Conservation (phyloP, 2,888 invertebrate genomes). For the Theretra japonica region DNA sequence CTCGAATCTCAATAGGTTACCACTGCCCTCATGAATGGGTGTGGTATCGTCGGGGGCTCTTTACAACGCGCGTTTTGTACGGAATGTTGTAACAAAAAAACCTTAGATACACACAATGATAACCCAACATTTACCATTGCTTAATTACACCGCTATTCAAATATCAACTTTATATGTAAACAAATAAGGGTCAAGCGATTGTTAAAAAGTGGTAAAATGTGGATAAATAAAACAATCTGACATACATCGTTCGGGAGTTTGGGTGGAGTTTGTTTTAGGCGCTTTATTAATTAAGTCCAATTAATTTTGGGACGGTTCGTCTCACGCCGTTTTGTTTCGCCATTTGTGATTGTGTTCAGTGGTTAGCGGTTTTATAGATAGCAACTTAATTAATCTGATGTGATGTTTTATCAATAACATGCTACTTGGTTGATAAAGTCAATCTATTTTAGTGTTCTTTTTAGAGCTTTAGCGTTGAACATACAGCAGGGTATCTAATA, state of each 20-base stretch:
- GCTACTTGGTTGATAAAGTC: background rate
- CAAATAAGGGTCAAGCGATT: slow-evolving; percentile 35
- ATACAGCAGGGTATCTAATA: no score
- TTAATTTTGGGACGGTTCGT: slow-evolving; percentile 77
- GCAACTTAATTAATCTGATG: slow-evolving; percentile 40
- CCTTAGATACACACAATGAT: slow-evolving; percentile 80
- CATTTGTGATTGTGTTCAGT: slow-evolving; percentile 65
- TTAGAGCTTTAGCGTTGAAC: background rate
- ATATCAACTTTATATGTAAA: slow-evolving; percentile 44
- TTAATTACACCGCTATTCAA: slow-evolving; percentile 35
- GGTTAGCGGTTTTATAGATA: slow-evolving; percentile 31
- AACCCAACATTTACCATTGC: slow-evolving; percentile 57
- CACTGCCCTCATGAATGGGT: slow-evolving; percentile 84
- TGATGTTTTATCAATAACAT: slow-evolving; percentile 19
- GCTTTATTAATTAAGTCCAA: slow-evolving; percentile 84
- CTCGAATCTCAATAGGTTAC: slow-evolving; percentile 82
- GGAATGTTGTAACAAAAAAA: slow-evolving; percentile 84
- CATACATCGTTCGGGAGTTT: slow-evolving; percentile 71
- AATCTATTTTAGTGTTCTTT: background rate
- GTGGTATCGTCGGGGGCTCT: slow-evolving; percentile 83
- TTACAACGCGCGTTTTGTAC: slow-evolving; percentile 83
- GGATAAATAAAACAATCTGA: slow-evolving; percentile 74
- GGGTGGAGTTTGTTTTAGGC: slow-evolving; percentile 79
- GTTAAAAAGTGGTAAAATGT: slow-evolving; percentile 35
- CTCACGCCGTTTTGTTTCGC: slow-evolving; percentile 59